Base-by-base conservation (phyloP, 2,113 vertebrate genomes). In the Blennius ocellaris region DNA sequence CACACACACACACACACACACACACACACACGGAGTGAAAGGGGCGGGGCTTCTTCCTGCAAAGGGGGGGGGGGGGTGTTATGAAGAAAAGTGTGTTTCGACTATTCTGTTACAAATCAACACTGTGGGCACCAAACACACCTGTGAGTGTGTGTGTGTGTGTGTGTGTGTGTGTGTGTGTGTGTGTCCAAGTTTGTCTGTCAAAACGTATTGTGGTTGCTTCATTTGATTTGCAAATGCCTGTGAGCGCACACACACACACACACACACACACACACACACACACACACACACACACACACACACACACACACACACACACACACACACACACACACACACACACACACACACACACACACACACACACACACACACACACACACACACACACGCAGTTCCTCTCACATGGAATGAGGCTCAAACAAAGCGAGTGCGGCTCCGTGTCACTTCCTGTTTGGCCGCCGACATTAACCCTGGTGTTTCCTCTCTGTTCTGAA, bases 221-320 rank as follows among this genome's bases (percentile, higher is more conserved):
- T 30, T 30, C 21, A 30, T 61, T 70, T 43, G 70, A 92, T 93
- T 93, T 93, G 90, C 92, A 92, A 93, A 92, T 88, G 21, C 21
- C 21, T 30, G 21, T n/a, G n/a, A n/a, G n/a, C n/a, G n/a, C n/a
- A n/a, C 50, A 50, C 39, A 57, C 45, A 40, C 40, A 59, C 21
- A 38, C 55, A 39, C 43, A 43, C n/a, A 17, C 40, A n/a, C 44
- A 53, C 36, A 45, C 54, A 77, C 57, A 39, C 38, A 38, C 11
- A 74, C 37, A 55, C 49, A 72, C 41, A n/a, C n/a, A n/a, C n/a
- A n/a, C n/a, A n/a, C n/a, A n/a, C n/a, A n/a, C n/a, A n/a, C n/a
- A n/a, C n/a, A n/a, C n/a, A n/a, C n/a, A n/a, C n/a, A n/a, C n/a
- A n/a, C n/a, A n/a, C n/a, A n/a, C n/a, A n/a, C n/a, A n/a, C n/a